Conservation (phyloP, 2,113 vertebrate species). For the Bufo gargarizans region DNA sequence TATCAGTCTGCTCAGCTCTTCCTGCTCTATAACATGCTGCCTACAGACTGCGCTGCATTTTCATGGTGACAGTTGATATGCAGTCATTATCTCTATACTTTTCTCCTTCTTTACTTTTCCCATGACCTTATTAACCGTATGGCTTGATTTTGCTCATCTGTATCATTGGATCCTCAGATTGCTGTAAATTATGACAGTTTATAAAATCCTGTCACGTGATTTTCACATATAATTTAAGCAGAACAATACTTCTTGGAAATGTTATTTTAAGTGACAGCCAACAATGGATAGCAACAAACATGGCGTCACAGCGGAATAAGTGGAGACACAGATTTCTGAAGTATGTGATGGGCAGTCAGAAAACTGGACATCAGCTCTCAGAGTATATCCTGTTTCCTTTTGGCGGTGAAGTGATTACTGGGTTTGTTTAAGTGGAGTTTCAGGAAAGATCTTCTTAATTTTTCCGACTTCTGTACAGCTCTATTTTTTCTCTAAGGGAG, state of each 20-base stretch:
- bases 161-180: background rate
- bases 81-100: background rate
- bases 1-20: no score
- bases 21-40: no score
- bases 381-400: conserved; percentile 23
- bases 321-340: background rate
- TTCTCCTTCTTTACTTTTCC: background rate
- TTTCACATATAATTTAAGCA: background rate
- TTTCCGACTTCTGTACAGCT: background rate
- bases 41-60: no score
- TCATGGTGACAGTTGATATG: background rate
- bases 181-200: background rate
- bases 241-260: background rate
- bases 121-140: background rate
- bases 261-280: background rate
- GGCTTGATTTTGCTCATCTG: background rate
- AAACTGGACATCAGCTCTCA: background rate
- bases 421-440: background rate
- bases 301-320: background rate
- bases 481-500: background rate
- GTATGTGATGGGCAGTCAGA: background rate
- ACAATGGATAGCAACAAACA: background rate
- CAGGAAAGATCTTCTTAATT: background rate
- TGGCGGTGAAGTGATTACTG: background rate
- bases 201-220: background rate